A percentile compares a stretch with the other conserved stretches of the same genome.
phyloP scores from a whole-genome alignment of 1,140 invertebrate species.

The Phymastichus coffea region DNA sequence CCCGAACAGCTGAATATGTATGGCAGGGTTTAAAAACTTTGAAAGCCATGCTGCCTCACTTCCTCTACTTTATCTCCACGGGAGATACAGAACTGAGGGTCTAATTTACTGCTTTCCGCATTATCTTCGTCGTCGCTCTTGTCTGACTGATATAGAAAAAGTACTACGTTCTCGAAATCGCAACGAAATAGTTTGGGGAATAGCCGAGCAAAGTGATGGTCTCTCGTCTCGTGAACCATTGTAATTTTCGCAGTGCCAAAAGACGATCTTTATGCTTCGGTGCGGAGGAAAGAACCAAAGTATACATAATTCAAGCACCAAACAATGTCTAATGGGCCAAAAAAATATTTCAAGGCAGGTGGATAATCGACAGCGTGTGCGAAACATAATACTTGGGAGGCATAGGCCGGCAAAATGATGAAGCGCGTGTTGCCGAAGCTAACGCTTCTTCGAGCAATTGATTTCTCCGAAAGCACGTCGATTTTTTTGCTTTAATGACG shows the following conservation, averaged over 20 bases:
- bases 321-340: background rate
- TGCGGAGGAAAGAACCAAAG: background rate
- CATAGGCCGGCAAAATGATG: background rate
- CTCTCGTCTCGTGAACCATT: no score
- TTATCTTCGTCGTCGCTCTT: no score
- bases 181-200: no score
- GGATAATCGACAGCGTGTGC: no score
- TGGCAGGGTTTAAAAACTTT: background rate
- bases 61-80: constrained; percentile 10
- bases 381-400: no score
- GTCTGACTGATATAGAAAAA: no score
- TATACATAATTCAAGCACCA: background rate
- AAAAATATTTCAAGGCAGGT: background rate
- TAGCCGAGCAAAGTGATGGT: no score
- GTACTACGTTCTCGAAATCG: no score
- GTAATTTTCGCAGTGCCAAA: no score
- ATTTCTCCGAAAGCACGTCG: constrained; percentile 21
- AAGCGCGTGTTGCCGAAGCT: background rate
- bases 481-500: constrained; percentile 26
- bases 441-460: background rate
- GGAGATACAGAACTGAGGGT: background rate
- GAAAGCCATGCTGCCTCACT: constrained; percentile 2
- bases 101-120: background rate
- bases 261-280: background rate
- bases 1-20: constrained; percentile 8